These are phyloP conservation scores for Lepidostoma basale DNA, from an alignment of 1,140 invertebrate species.

Conservation along the genomic window DNA sequence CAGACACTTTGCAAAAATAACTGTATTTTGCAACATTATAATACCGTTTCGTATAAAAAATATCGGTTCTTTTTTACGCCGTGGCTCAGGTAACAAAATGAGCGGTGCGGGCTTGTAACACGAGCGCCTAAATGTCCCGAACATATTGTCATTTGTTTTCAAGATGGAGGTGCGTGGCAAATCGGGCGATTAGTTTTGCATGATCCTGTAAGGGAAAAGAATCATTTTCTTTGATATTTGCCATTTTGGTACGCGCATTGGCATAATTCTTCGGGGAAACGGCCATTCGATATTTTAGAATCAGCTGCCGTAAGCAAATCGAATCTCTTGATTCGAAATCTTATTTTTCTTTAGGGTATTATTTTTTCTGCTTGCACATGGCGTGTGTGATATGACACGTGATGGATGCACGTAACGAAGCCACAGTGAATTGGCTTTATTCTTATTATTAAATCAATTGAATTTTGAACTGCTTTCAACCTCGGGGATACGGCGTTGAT, in stretches of 20 bases:
- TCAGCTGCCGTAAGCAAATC: slow-evolving; percentile 43
- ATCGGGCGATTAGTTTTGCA: slow-evolving; percentile 44
- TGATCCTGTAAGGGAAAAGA: slow-evolving; percentile 25
- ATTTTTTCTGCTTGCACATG: slow-evolving; percentile 10
- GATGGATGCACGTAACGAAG: background rate
- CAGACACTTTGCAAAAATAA: background rate
- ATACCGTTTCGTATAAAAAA: too few species aligned
- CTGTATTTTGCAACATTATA: too few species aligned
- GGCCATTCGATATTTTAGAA: slow-evolving; percentile 34
- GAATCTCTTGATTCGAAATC: slow-evolving; percentile 37
- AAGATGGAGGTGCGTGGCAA: slow-evolving; percentile 41
- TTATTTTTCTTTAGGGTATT: slow-evolving; percentile 10
- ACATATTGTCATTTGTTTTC: slow-evolving; percentile 43
- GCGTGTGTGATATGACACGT: slow-evolving; percentile 17
- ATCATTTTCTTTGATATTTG: slow-evolving; percentile 26
- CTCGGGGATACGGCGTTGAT: too few species aligned
- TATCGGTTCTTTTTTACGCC: slow-evolving; percentile 9
- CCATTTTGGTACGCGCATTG: slow-evolving; percentile 13
- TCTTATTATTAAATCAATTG: too few species aligned
- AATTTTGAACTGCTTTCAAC: too few species aligned
- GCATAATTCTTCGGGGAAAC: slow-evolving; percentile 21
- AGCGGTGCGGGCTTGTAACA: slow-evolving; percentile 14
- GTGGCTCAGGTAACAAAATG: background rate
- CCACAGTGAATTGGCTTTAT: too few species aligned
- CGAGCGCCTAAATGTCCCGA: slow-evolving; percentile 13